These are phyloP conservation scores for Eupithecia pulchellata DNA, from an alignment of 2,888 invertebrate genomes.

Conservation along the genomic window DNA sequence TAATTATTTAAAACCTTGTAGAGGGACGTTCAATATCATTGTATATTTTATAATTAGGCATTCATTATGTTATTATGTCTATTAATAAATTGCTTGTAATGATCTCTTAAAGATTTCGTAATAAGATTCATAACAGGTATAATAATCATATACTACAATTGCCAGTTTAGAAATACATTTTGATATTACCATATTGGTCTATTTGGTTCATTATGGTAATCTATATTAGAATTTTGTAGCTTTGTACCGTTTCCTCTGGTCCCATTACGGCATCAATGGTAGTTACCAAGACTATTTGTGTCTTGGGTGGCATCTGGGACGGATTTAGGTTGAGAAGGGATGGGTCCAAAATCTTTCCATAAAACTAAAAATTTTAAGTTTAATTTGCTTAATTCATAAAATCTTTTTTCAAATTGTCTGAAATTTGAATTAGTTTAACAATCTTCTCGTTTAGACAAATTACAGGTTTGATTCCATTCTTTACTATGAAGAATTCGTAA, in stretches of 20 bases:
- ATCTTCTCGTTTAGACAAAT: background rate
- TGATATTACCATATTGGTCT: constrained; percentile 44
- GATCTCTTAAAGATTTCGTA: constrained; percentile 38
- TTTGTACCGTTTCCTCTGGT: constrained; percentile 54
- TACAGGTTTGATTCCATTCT: background rate
- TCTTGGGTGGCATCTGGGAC: constrained; percentile 9
- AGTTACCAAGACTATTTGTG: constrained; percentile 34
- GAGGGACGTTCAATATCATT: constrained; percentile 35
- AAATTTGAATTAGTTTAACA: background rate
- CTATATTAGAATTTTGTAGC: constrained; percentile 56
- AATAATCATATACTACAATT: constrained; percentile 6
- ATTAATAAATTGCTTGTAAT: constrained; percentile 24
- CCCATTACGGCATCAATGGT: constrained; percentile 57
- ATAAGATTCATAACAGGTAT: constrained; percentile 1
- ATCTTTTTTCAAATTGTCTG: background rate
- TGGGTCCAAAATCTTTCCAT: background rate
- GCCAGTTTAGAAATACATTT: constrained; percentile 35
- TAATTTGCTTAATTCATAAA: too few species aligned
- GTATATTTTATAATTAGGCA: constrained; percentile 25
- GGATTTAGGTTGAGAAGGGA: constrained; percentile 15
- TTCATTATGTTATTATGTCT: constrained; percentile 34
- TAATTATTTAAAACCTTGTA: constrained; percentile 53
- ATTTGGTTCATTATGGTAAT: constrained; percentile 55
- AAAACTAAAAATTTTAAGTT: background rate
- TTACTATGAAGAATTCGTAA: background rate